Percentiles rank a stretch among this genome's conserved stretches.
These are phyloP conservation scores for Ellobius talpinus DNA, from an alignment of 2,113 vertebrate species.

Conservation along the genomic window DNA sequence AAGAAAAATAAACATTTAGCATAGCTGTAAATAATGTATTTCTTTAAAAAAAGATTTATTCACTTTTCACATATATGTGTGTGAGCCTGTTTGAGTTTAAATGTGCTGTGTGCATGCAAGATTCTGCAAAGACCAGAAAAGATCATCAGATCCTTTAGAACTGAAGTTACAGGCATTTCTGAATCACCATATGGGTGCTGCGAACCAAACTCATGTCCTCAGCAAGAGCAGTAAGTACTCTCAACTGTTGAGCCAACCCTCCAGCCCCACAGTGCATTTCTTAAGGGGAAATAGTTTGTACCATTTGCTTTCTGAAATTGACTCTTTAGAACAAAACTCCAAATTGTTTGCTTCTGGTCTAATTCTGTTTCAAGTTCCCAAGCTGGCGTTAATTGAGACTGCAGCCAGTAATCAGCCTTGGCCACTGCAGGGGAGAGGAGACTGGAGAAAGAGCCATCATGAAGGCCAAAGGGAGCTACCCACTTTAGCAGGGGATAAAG, in stretches of 20 bases:
- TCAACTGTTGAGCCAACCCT: not conserved
- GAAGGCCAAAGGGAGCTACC: not conserved
- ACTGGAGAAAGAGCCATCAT: not conserved
- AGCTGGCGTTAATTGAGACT: not conserved
- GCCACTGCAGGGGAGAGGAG: not conserved
- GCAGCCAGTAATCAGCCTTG: not conserved
- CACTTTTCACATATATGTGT: not conserved
- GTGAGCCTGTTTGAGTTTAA: not conserved
- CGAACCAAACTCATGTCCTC: not conserved
- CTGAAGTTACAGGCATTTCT: not conserved
- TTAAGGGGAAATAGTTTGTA: not conserved
- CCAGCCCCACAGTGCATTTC: not conserved
- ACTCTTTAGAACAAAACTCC: constrained; percentile 3
- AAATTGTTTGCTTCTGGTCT: constrained; percentile 3
- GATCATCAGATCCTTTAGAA: not conserved
- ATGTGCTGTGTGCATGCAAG: not conserved
- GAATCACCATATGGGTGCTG: not conserved
- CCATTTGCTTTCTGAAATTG: constrained; percentile 38
- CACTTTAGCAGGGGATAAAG: not conserved
- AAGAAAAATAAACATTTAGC: not conserved
- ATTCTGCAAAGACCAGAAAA: not conserved
- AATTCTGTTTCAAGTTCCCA: not conserved
- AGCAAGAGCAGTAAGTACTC: not conserved
- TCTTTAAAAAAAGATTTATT: not conserved
- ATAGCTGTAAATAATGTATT: not conserved